Evolutionary conservation across 2,888 invertebrate species (phyloP).

Genomic region (Diaperis boleti): DNA sequence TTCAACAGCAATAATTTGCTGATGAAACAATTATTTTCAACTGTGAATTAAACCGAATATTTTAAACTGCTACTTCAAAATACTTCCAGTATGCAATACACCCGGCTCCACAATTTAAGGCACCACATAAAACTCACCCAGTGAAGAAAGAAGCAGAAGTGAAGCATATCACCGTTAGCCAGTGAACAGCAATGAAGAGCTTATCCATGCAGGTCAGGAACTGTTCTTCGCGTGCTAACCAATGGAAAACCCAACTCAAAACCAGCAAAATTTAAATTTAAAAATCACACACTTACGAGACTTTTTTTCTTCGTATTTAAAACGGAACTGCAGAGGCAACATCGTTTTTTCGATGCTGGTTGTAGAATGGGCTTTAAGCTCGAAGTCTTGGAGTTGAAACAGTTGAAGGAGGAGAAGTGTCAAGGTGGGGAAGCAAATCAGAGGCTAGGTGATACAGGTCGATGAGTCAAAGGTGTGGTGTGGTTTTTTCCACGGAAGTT

Average conservation of each 20-base stretch:
- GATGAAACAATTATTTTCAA: no score
- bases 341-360: slow-evolving; percentile 3
- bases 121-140: slow-evolving; percentile 19
- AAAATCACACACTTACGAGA: slow-evolving; percentile 4
- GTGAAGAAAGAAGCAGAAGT: slow-evolving; percentile 16
- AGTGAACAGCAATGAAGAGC: slow-evolving; percentile 7
- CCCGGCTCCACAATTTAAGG: no score
- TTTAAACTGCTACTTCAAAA: no score
- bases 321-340: slow-evolving; percentile 14
- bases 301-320: slow-evolving; percentile 13
- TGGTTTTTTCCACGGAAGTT: no score
- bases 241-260: neutral
- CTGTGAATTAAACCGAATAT: no score
- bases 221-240: neutral
- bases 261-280: neutral
- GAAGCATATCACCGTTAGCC: slow-evolving; percentile 2
- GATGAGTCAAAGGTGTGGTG: no score
- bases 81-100: no score
- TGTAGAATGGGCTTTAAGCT: neutral
- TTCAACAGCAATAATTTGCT: no score
- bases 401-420: no score
- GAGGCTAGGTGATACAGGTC: no score
- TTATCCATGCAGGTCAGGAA: neutral
- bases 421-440: no score
- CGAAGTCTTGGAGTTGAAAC: no score